Base-by-base conservation (phyloP, 2,113 vertebrate genomes). In the Actenoides hombroni region DNA sequence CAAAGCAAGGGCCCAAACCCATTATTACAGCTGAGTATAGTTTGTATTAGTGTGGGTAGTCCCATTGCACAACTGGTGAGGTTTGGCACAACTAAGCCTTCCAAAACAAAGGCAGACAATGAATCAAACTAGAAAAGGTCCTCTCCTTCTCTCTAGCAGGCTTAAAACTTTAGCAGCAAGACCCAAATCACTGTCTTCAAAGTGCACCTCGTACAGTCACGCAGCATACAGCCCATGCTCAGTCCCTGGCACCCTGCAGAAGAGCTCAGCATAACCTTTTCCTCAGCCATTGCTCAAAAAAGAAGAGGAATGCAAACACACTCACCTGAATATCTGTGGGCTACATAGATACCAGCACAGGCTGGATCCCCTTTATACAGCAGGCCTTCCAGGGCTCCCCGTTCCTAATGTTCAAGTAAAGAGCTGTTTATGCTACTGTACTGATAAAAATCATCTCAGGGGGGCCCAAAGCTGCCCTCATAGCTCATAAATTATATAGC, bases 401-500 rank as follows among this genome's bases (percentile, higher is more conserved):
- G 8, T 29, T 89, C 79, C 53, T 76, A 88, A 17, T 17, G 35
- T 35, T 67, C 54, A 56, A 75, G 81, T 85, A 92, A 96, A 76
- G 61, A 85, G 16, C 40, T 94, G 93, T 88, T 96, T 92, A 92
- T 97, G 94, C 95, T 92, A 88, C 94, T 53, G 92, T 63, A 70
- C 81, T 65, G 91, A 95, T 96, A 95, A 96, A 97, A 96, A 97
- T 94, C 92, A 77, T 83, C 60, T 85, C 74, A 46, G 53, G 97
- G 93, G 79, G 80, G 79, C 85, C 92, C 93, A 92, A 80, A 92
- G 80, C 56, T 86, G 85, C 71, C 95, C 95, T 90, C 91, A 13
- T 91, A 74, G 86, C 69, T 96, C 84, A 75, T 92, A 95, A 83
- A 94, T 97, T 96, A 92, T 73, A 95, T 48, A 91, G 67, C 83